These are phyloP conservation scores for Incurvaria masculella DNA, from an alignment of 2,888 invertebrate species.

Conservation along the genomic window DNA sequence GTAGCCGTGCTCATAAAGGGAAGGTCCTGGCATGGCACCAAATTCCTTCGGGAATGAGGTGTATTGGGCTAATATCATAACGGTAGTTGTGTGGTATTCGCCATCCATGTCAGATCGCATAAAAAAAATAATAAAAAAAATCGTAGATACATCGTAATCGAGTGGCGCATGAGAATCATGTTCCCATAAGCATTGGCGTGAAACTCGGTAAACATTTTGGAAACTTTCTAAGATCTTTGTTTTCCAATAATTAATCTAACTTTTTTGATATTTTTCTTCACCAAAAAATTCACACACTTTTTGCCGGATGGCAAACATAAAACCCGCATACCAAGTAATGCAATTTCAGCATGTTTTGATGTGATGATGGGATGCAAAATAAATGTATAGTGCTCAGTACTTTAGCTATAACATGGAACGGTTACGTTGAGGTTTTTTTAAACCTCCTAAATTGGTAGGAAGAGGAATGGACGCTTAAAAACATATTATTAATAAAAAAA, in stretches of 20 bases:
- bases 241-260: not conserved
- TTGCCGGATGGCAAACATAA: conserved; percentile 29
- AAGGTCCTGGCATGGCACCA: too few relatives aligned
- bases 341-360: conserved; percentile 20
- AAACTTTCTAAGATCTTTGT: too few relatives aligned
- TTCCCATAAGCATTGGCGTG: too few relatives aligned
- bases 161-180: too few relatives aligned
- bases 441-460: not conserved
- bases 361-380: not conserved
- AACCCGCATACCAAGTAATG: conserved; percentile 26
- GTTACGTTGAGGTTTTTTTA: not conserved
- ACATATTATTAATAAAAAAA: not conserved
- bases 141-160: too few relatives aligned
- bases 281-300: conserved; percentile 11
- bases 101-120: too few relatives aligned
- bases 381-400: conserved; percentile 5
- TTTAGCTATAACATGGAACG: not conserved
- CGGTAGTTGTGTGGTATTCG: too few relatives aligned
- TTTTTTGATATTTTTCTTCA: not conserved
- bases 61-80: too few relatives aligned
- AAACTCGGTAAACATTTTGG: too few relatives aligned
- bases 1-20: too few relatives aligned
- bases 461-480: not conserved
- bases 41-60: too few relatives aligned
- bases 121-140: too few relatives aligned